phyloP scores from a whole-genome alignment of 2,113 vertebrate species.

The Sander lucioperca region DNA sequence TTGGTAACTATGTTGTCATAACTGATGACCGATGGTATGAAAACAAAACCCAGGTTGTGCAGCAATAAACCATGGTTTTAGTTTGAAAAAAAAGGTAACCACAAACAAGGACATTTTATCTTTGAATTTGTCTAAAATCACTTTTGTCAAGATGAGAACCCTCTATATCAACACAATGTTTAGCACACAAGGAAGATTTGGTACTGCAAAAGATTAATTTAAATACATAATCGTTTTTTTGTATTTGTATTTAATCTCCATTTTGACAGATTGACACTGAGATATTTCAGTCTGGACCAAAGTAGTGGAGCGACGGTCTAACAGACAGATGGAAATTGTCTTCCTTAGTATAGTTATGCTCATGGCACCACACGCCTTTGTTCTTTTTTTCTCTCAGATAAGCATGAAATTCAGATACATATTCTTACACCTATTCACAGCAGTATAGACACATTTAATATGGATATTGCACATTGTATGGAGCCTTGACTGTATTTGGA shows the following conservation, averaged over 20 bases:
- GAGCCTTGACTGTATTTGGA: not conserved
- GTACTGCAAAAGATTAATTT: not conserved
- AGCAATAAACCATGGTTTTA: not conserved
- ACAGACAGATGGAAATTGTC: no score
- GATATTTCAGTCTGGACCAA: not conserved
- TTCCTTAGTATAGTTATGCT: no score
- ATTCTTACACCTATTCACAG: not conserved
- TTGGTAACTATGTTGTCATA: not conserved
- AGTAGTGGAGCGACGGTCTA: not conserved
- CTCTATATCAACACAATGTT: not conserved
- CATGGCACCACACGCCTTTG: no score
- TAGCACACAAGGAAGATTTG: not conserved
- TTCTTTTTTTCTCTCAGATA: no score
- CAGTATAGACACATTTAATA: not conserved
- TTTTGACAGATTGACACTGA: not conserved
- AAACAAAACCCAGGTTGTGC: not conserved
- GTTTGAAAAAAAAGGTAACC: not conserved
- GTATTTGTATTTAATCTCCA: not conserved
- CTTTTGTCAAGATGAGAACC: not conserved
- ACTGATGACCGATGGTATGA: no score
- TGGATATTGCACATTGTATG: not conserved
- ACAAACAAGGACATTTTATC: not conserved
- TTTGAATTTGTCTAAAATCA: not conserved
- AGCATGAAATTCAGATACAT: slow-evolving; percentile 7
- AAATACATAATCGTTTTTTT: not conserved